Conservation (phyloP, 2,113 vertebrate species). For the Micromys minutus region DNA sequence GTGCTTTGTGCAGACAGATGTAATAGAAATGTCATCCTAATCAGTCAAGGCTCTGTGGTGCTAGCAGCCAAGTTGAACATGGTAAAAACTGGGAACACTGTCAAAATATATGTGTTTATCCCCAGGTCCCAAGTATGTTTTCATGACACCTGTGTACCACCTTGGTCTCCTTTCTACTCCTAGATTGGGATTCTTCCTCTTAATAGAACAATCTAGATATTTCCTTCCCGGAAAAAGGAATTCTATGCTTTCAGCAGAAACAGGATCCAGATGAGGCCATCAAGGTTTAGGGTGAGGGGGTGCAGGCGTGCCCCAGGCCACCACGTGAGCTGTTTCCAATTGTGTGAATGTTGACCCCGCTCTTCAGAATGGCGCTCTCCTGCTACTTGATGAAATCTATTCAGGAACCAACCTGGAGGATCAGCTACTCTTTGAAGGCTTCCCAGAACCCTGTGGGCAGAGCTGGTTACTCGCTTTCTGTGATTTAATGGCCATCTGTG, state of each 20-base stretch:
- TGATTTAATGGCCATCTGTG: neutral
- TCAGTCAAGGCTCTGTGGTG: slow-evolving; percentile 84
- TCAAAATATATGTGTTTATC: slow-evolving; percentile 73
- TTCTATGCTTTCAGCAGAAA: slow-evolving; percentile 19
- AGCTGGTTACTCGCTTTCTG: neutral
- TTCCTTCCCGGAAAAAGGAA: neutral
- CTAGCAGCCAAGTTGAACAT: slow-evolving; percentile 75
- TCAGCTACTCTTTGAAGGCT: neutral
- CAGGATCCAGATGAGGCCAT: neutral
- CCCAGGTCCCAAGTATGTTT: slow-evolving; percentile 63
- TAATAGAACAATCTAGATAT: neutral
- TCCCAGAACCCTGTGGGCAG: neutral
- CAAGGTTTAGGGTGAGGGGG: neutral
- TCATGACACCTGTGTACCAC: neutral
- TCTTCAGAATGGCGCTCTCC: neutral
- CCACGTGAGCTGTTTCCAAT: neutral
- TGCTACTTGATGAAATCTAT: neutral
- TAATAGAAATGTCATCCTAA: slow-evolving; percentile 89
- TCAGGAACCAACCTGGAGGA: neutral
- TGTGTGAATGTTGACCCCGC: neutral
- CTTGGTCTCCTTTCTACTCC: neutral
- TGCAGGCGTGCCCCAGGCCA: neutral
- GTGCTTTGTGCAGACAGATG: slow-evolving; percentile 85
- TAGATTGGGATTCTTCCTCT: neutral
- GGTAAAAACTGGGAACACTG: slow-evolving; percentile 65